Base-by-base conservation (phyloP, 2,888 invertebrate genomes). In the Meganola albula region DNA sequence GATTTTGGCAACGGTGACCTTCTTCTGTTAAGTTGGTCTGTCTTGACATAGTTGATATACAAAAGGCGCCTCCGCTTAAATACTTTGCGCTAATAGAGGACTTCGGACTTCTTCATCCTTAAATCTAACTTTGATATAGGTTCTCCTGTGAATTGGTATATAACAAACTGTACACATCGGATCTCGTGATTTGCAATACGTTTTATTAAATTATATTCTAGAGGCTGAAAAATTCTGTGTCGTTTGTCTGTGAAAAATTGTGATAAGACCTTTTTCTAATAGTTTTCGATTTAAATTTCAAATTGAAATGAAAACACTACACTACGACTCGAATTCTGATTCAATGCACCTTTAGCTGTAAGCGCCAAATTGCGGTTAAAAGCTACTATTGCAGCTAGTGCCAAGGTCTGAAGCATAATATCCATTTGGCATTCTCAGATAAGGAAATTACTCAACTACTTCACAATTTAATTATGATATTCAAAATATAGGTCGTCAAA, bases 401-500 rank as follows among this genome's bases (percentile, higher is more conserved):
- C 31, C 31, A 30, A 16, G 8, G 8, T n/a, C 8, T 20, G n/a
- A 20, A 20, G 4, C 20, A n/a, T n/a, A n/a, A n/a, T 20, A 20
- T 20, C 8, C 8, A 7, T 20, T n/a, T 20, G 20, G 7, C 20
- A n/a, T 20, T 20, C 20, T n/a, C 20, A 20, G 20, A 14, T 21
- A 21, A 44, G 47, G 36, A 54, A 33, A 44, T 51, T 38, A 41
- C 48, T 32, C 32, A 54, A 54, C 37, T 26, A 28, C 33, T 34
- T 38, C 36, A 32, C 37, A 48, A 38, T 31, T 45, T 43, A 45
- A 44, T 54, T 44, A 48, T 54, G 48, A 55, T 40, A 37, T 50
- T 35, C 37, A 44, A 35, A 52, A 46, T 39, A 40, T 34, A 50
- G 44, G 49, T 46, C 55, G 37, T 39, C 40, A 32, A 40, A 46